Base-by-base conservation (phyloP, 23 tunicate species). In the Clavelina lepadiformis region DNA sequence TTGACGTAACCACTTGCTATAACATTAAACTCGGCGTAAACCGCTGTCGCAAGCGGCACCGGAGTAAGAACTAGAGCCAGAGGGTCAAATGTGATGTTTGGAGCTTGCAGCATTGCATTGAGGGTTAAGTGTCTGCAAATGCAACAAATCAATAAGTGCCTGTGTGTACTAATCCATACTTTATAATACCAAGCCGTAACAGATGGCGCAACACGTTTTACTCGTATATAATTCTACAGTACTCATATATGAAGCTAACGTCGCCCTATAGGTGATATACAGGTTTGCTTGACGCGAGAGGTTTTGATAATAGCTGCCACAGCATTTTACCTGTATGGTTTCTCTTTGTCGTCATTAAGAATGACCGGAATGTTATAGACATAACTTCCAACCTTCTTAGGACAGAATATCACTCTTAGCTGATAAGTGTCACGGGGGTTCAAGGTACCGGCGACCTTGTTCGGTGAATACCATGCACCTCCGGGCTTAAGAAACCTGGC, bases 401-500 rank as follows among this genome's bases (percentile, higher is more conserved):
- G 97, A 46, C 82, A 82, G 57, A 89, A 89, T 37, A 68, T 33
- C n/a, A 89, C 68, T 28, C 88, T 75, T 35, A 89, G 13, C 7
- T 53, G 69, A 68, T 56, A 73, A 2, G 58, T 28, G 31, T 69
- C 73, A 2, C 36, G 20, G 22, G 88, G 70, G 15, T 61, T 46
- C 23, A 89, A 33, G 6, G 45, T 49, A n/a, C 97, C 97, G 2
- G 56, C 15, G 1, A 89, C 58, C 1, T 89, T 85, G 35, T 74
- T 67, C 41, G 49, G 53, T 5, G 80, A 23, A 50, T 50, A 89
- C 69, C 71, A 59, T 1, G 97, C 97, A 3, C 97, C 97, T 3
- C 97, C 97, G 26, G 88, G 97, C 44, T 81, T 89, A 69, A 81
- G 11, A 47, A 89, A 81, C 2, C 97, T 89, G 55, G 25, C n/a